Base-by-base conservation (phyloP, 2,888 invertebrate genomes). In the Agriopis leucophaearia region DNA sequence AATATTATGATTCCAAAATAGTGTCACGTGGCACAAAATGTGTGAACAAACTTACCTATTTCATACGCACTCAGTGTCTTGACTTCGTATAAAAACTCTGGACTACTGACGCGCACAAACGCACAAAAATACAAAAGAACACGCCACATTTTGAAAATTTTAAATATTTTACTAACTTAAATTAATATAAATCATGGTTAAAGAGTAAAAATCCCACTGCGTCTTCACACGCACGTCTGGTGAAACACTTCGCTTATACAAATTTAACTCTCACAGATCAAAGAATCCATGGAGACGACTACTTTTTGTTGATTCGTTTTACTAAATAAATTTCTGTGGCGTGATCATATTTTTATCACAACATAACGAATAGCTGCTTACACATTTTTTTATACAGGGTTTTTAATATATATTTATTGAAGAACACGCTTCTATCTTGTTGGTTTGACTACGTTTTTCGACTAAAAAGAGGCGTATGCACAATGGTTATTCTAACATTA, bases 1-100 rank as follows among this genome's bases (percentile, higher is more conserved):
- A 42, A 36, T 51, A 51, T 62, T 62, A 56, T 50, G 36, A 44
- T 13, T 27, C 45, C 35, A 59, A 52, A 50, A 50, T 56, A 54
- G 54, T 47, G 42, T 64, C 58, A 18, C 60, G 40, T 55, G 58
- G 15, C 45, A 12, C 0, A 6, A 18, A 42, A 48, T 27, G 60
- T 57, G 56, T 44, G 45, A 51, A 40, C 15, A 48, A 42, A 82
- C 87, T 85, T 70, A 91, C 91, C 91, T 72, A 91, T 85, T 80
- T 90, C 83, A 70, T 86, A 90, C 3, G 86, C 81, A 62, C 84
- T 73, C 61, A 85, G 81, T 15, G 68, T 64, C 12, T 74, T 83
- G 56, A 82, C 76, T 9, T 72, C 78, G 51, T 80, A 80, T 9
- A 76, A 70, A 54, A 89, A 75, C 66, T 90, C 85, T 5, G 87